Evolutionary conservation across 2,797 vertebrate species (phyloP).

Genomic region (Poecilia wingei): DNA sequence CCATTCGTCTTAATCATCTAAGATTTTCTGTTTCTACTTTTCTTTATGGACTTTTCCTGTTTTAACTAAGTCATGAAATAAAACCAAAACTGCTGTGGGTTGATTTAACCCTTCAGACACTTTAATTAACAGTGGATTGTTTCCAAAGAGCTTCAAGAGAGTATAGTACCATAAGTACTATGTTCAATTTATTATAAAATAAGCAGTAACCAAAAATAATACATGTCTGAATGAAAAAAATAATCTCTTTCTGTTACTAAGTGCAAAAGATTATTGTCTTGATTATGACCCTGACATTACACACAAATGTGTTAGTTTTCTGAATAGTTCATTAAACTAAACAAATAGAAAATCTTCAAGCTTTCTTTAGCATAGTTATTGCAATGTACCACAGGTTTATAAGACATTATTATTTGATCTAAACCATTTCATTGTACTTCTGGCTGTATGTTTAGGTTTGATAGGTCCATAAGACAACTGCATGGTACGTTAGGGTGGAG

Average conservation of each 20-base stretch:
- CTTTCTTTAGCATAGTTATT: background rate
- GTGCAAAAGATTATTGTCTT: background rate
- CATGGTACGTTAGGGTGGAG: too few relatives aligned
- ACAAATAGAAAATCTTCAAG: background rate
- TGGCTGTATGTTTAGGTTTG: background rate
- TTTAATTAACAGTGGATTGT: background rate
- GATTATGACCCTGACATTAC: background rate
- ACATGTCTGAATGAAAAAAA: background rate
- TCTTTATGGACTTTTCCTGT: constrained; percentile 2
- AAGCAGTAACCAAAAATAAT: background rate
- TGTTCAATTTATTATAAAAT: background rate
- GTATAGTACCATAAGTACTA: background rate
- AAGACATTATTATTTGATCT: background rate
- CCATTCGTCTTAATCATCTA: constrained; percentile 16
- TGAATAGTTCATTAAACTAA: background rate
- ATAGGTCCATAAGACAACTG: too few relatives aligned
- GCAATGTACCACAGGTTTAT: background rate
- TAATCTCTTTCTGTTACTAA: background rate
- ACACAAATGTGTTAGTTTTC: background rate
- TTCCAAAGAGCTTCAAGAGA: constrained; percentile 7
- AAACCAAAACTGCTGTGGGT: background rate
- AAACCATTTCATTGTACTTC: background rate
- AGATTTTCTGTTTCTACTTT: constrained; percentile 5
- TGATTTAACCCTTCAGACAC: background rate
- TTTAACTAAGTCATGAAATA: background rate